Base-by-base conservation (phyloP, 2,888 invertebrate genomes). In the Mallateleia sp. region DNA sequence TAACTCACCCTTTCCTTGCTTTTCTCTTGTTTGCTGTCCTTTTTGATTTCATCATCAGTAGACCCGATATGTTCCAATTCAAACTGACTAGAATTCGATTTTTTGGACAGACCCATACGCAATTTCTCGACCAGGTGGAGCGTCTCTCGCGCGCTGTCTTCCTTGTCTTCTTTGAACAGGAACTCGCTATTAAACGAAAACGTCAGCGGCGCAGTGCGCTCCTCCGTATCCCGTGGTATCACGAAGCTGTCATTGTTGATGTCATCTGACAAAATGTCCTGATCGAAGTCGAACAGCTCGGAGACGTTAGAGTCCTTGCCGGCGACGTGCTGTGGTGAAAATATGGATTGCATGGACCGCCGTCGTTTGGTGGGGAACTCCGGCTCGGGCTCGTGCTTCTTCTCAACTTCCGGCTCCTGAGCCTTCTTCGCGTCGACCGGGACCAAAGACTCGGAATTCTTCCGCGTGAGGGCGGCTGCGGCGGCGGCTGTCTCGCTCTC, bases 111-210 rank as follows among this genome's bases (percentile, higher is more conserved):
- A 92, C 97, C 97, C 96, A 97, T 96, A 64, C 98, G 96, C 20
- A 98, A 95, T 92, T 98, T 98, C 93, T 98, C 98, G 5, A 98
- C 97, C 32, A 98, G 96, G 95, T 98, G 97, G 84, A 98, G 95
- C 0, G 98, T 98, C 94, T 98, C 98, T 87, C 97, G 96, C 0
- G 97, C 97, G 90, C 97, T 97, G 91, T 97, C 97, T 94, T 98
- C 98, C 93, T 97, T 97, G 93, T 98, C 97, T 93, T 97, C 97
- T 92, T 97, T 97, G 92, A 97, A 97, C 88, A 97, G 95, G 92
- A 97, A 96, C 88, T 97, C 97, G 56, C 96, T 96, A 88, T 96
- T 96, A 80, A 97, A 96, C 7, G 96, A 96, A 93, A 97, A 97
- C 0, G 96, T 95, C 14, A 96, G 93, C 0, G 97, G 96, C 0